These are phyloP conservation scores for Dryocosmus kuriphilus DNA, from an alignment of 2,888 invertebrate genomes.

Conservation along the genomic window DNA sequence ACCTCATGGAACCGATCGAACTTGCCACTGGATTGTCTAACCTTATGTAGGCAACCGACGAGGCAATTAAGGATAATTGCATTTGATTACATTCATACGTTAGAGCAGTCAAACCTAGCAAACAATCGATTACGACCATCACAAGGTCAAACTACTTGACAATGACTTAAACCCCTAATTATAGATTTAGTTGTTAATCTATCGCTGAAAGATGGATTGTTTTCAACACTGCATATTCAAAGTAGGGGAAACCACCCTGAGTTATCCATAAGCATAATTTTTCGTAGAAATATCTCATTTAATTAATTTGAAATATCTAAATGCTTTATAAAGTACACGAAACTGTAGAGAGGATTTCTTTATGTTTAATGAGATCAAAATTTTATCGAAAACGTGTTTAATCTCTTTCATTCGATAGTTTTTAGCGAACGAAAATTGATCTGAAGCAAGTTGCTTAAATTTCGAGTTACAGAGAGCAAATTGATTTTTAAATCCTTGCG, in stretches of 20 bases:
- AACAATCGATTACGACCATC: slow-evolving; percentile 18
- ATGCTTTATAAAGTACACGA: too few relatives aligned
- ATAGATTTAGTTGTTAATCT: background rate
- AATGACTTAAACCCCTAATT: background rate
- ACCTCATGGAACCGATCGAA: slow-evolving; percentile 10
- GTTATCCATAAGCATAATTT: too few relatives aligned
- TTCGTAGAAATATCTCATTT: too few relatives aligned
- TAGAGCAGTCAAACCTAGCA: slow-evolving; percentile 24
- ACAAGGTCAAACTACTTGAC: slow-evolving; percentile 19
- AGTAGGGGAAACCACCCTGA: background rate
- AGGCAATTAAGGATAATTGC: slow-evolving; percentile 37
- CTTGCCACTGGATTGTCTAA: slow-evolving; percentile 34
- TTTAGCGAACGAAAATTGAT: background rate
- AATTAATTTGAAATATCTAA: too few relatives aligned
- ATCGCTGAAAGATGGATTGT: background rate
- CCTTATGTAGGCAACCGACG: slow-evolving; percentile 34
- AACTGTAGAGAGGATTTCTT: too few relatives aligned
- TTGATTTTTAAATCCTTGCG: slow-evolving; percentile 26
- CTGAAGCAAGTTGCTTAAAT: background rate
- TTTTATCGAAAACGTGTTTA: background rate
- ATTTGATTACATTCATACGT: slow-evolving; percentile 38
- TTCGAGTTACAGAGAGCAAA: background rate
- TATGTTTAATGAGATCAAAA: background rate
- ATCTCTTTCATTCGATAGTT: background rate
- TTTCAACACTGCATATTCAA: background rate